Percentiles rank a stretch among this genome's conserved stretches.
These are phyloP conservation scores for Sclerodermus sp. DNA, from an alignment of 2,888 invertebrate genomes.

Conservation along the genomic window DNA sequence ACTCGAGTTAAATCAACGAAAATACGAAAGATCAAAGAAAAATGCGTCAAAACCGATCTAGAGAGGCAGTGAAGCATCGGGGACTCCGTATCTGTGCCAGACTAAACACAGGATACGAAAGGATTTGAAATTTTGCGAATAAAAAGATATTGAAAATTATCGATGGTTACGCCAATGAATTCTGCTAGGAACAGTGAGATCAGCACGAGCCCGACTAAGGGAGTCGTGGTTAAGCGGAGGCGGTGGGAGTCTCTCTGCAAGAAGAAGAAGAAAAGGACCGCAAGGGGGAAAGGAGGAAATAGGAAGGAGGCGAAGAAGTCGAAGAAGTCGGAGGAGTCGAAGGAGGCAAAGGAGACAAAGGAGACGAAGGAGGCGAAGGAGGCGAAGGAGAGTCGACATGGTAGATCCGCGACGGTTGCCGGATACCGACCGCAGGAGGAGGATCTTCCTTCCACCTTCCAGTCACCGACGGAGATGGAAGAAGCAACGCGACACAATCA, in stretches of 20 bases:
- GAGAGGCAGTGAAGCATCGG: too few species aligned
- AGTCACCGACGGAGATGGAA: conserved; percentile 3
- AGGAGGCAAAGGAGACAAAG: too few species aligned
- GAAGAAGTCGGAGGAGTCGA: conserved; percentile 4
- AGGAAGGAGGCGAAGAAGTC: conserved; percentile 12
- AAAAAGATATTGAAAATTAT: conserved; percentile 4
- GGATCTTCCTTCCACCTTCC: neutral
- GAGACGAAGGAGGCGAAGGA: conserved; percentile 6
- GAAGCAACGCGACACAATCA: conserved; percentile 51
- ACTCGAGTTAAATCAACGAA: too few species aligned
- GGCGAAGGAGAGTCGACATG: conserved; percentile 9
- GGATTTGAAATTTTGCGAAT: too few species aligned
- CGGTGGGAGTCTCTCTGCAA: conserved; percentile 45
- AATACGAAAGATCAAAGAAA: too few species aligned
- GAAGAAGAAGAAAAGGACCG: conserved; percentile 26
- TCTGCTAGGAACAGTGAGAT: conserved; percentile 48
- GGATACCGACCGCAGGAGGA: neutral
- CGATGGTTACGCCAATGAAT: conserved; percentile 43
- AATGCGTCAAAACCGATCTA: too few species aligned
- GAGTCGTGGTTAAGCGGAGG: conserved; percentile 46
- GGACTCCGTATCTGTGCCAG: too few species aligned
- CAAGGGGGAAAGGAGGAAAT: conserved; percentile 24
- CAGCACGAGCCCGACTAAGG: conserved; percentile 41
- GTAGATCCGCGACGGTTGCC: too few species aligned
- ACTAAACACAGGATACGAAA: too few species aligned